These are phyloP conservation scores for Trachythela sp. DNA, from an alignment of 64 coral and sea anemone species.

Conservation along the genomic window DNA sequence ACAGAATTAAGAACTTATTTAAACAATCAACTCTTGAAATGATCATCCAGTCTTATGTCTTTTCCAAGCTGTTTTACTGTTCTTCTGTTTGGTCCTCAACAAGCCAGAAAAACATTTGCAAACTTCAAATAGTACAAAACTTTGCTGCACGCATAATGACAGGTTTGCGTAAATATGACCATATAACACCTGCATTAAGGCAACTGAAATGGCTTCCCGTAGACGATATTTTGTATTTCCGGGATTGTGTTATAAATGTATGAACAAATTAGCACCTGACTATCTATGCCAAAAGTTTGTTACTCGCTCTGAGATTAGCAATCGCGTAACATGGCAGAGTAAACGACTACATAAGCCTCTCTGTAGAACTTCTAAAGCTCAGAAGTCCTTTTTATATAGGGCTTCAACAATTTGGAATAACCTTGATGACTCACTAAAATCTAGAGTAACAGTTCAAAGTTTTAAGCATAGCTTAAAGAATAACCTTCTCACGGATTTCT, in stretches of 20 bases:
- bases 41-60: slow-evolving; percentile 11
- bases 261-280: no score
- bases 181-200: not conserved
- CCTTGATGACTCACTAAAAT: no score
- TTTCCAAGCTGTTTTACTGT: slow-evolving; percentile 3
- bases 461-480: not conserved
- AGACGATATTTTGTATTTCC: no score
- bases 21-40: not conserved
- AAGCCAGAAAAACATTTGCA: not conserved
- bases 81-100: not conserved
- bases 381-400: no score
- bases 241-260: no score
- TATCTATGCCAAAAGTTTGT: no score
- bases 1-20: slow-evolving; percentile 32
- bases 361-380: no score
- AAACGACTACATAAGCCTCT: no score
- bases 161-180: not conserved
- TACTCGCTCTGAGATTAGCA: no score
- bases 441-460: no score
- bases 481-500: not conserved
- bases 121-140: not conserved
- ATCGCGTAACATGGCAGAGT: no score
- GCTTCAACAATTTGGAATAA: no score
- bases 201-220: slow-evolving; percentile 31
- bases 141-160: not conserved